Conservation (phyloP, 2,797 vertebrate genomes). For the Setipinna tenuifilis region DNA sequence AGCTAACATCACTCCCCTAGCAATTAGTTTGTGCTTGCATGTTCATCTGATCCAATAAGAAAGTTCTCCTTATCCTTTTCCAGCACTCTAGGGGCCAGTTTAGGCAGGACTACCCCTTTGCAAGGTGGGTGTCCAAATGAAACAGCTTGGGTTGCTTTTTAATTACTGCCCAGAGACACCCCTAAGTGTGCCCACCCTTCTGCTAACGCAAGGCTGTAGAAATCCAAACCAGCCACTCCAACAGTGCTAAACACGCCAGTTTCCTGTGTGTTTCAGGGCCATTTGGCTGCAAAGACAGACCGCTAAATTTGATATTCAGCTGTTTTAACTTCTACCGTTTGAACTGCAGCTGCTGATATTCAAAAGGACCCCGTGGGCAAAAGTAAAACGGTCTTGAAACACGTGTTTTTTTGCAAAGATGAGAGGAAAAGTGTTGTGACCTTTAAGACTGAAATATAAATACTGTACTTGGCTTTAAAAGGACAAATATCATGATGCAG, state of each 20-base stretch:
- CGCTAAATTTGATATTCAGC: constrained; percentile 37
- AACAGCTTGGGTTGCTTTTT: constrained; percentile 44
- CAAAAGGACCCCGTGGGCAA: constrained; percentile 42
- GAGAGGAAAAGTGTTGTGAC: not conserved
- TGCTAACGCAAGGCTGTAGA: constrained; percentile 47
- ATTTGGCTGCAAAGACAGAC: constrained; percentile 47
- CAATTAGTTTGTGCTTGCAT: not conserved
- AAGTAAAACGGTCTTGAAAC: not conserved
- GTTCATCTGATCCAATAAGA: not conserved
- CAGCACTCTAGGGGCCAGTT: not conserved
- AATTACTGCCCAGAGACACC: constrained; percentile 47
- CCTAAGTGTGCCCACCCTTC: constrained; percentile 33
- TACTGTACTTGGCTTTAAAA: not conserved
- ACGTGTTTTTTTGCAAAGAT: not conserved
- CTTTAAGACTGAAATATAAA: not conserved
- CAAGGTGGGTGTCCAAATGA: constrained; percentile 32
- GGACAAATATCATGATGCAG: not conserved
- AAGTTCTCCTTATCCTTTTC: constrained; percentile 37
- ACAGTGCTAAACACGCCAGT: constrained; percentile 48
- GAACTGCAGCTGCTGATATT: not conserved
- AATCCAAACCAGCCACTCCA: constrained; percentile 42
- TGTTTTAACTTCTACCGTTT: constrained; percentile 4
- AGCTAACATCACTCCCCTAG: not conserved
- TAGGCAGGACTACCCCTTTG: not conserved
- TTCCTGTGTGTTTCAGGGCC: constrained; percentile 31